phyloP scores from a whole-genome alignment of 2,888 invertebrate species.

The Eilema griseolum region DNA sequence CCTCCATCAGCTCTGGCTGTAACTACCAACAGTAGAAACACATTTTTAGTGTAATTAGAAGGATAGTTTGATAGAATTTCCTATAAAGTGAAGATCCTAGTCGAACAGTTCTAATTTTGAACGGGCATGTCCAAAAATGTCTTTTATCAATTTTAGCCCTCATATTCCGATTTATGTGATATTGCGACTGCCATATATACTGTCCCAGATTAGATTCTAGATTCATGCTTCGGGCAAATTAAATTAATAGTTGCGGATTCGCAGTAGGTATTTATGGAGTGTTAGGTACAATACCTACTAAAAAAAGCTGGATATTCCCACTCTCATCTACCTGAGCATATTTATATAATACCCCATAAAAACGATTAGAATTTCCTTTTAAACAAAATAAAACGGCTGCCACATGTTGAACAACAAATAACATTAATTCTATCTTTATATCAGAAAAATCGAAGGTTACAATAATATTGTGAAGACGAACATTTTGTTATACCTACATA shows the following conservation, averaged over 20 bases:
- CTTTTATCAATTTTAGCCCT: background rate
- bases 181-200: background rate
- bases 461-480: background rate
- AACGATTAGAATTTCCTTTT: background rate
- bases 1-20: background rate
- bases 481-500: background rate
- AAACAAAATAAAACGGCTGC: background rate
- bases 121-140: no score
- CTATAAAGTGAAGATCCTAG: background rate
- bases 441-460: constrained; percentile 14
- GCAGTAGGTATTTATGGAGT: background rate
- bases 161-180: background rate
- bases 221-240: background rate
- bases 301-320: no score
- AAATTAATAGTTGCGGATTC: background rate
- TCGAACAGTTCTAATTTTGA: no score
- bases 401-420: constrained; percentile 7
- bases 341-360: background rate
- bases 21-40: background rate
- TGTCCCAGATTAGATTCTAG: background rate
- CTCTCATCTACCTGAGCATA: background rate
- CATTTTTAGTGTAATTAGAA: no score
- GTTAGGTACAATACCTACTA: background rate
- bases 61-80: no score
- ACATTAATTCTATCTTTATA: constrained; percentile 9